phyloP scores from a whole-genome alignment of 2,888 invertebrate genomes.

The Oligia latruncula region DNA sequence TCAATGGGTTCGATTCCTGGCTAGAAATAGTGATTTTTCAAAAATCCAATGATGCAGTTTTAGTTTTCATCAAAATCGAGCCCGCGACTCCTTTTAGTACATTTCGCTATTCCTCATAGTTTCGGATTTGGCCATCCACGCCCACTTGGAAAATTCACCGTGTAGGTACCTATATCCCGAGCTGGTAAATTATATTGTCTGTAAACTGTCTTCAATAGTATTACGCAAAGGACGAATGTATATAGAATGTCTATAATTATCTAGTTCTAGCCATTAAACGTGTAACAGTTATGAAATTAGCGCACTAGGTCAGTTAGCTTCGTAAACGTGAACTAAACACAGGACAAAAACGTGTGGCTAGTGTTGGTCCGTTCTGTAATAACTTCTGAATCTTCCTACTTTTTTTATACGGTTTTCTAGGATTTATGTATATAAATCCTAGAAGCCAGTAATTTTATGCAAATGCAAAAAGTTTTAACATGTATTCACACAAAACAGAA shows the following conservation, averaged over 20 bases:
- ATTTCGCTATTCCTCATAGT: too few species aligned
- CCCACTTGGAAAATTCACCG: too few species aligned
- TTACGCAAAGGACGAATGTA: conserved; percentile 28
- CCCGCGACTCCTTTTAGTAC: too few species aligned
- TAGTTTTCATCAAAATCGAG: too few species aligned
- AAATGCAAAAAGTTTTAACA: neutral
- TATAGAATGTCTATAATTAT: conserved; percentile 55
- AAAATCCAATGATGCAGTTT: too few species aligned
- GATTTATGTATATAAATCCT: too few species aligned
- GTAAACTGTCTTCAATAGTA: conserved; percentile 4
- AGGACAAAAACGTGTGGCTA: conserved; percentile 32
- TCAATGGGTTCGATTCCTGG: too few species aligned
- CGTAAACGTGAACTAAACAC: conserved; percentile 32
- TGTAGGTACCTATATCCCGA: neutral
- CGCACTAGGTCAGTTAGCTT: conserved; percentile 56
- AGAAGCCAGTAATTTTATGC: conserved; percentile 10
- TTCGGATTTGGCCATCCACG: too few species aligned
- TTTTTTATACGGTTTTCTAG: conserved; percentile 8
- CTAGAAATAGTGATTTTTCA: too few species aligned
- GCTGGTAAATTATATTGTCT: neutral
- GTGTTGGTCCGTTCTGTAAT: neutral
- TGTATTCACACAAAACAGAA: conserved; percentile 13
- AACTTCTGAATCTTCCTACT: neutral
- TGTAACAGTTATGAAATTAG: conserved; percentile 54
- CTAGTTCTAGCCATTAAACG: conserved; percentile 49